Percentiles rank a stretch among this genome's conserved stretches.
phyloP scores from a whole-genome alignment of 2,113 vertebrate genomes.

The Phalacrocorax pelagicus region DNA sequence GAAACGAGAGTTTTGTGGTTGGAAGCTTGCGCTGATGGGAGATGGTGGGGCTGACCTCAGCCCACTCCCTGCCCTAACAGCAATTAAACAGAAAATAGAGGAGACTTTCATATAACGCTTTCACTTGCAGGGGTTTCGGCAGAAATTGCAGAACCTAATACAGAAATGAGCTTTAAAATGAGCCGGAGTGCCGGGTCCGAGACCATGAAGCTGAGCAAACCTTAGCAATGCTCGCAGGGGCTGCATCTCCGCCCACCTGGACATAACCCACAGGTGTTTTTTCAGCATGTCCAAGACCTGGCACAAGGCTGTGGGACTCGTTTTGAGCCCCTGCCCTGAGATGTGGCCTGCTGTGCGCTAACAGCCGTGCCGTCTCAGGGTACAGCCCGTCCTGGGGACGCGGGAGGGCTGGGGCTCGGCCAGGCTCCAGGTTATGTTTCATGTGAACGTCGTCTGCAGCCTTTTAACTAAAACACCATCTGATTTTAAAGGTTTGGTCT shows the following conservation, averaged over 20 bases:
- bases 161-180: not conserved
- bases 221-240: not conserved
- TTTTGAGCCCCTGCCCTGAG: not conserved
- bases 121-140: not conserved
- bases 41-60: not conserved
- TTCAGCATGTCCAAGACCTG: not conserved
- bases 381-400: not conserved
- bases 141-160: not conserved
- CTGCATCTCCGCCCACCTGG: not conserved
- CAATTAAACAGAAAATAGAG: not conserved
- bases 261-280: not conserved
- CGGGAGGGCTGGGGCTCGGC: not conserved
- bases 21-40: fast-evolving
- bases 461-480: not conserved
- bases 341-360: not conserved
- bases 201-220: not conserved
- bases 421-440: not conserved
- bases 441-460: not conserved
- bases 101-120: not conserved
- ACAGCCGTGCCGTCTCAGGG: not conserved
- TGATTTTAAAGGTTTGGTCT: not conserved
- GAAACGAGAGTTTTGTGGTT: not conserved
- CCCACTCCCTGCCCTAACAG: not conserved
- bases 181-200: not conserved
- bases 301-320: fast-evolving